Conservation (phyloP, 2,797 vertebrate species). For the Hydrolagus colliei region DNA sequence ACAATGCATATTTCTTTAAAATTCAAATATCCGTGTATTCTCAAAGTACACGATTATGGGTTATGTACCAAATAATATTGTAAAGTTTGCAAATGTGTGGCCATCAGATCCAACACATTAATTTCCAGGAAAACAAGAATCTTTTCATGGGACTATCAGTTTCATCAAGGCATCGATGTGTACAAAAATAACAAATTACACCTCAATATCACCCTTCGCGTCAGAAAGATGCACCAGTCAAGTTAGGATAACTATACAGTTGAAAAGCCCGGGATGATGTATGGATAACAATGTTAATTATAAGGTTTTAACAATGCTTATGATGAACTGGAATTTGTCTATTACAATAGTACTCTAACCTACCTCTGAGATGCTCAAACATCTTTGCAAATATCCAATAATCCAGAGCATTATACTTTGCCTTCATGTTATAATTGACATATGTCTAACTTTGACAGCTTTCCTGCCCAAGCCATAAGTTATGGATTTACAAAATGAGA, state of each 20-base stretch:
- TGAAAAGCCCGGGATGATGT: not conserved
- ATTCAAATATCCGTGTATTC: not conserved
- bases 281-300: not conserved
- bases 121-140: too few species aligned
- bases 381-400: not conserved
- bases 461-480: not conserved
- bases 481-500: not conserved
- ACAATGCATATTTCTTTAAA: not conserved
- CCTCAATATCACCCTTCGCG: not conserved
- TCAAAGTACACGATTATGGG: not conserved
- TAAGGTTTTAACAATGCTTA: too few species aligned
- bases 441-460: not conserved
- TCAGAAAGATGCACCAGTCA: too few species aligned
- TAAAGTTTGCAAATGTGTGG: not conserved
- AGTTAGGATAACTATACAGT: not conserved
- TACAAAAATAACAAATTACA: too few species aligned
- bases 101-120: not conserved
- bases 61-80: not conserved
- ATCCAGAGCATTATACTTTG: too few species aligned
- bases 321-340: not conserved
- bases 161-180: too few species aligned
- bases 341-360: not conserved
- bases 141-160: too few species aligned
- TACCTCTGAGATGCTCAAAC: not conserved
- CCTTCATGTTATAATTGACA: not conserved